Evolutionary conservation across 2,113 vertebrate species (phyloP), one percentile per base, ranked within the genome.

Genomic region (Saccopteryx bilineata): DNA sequence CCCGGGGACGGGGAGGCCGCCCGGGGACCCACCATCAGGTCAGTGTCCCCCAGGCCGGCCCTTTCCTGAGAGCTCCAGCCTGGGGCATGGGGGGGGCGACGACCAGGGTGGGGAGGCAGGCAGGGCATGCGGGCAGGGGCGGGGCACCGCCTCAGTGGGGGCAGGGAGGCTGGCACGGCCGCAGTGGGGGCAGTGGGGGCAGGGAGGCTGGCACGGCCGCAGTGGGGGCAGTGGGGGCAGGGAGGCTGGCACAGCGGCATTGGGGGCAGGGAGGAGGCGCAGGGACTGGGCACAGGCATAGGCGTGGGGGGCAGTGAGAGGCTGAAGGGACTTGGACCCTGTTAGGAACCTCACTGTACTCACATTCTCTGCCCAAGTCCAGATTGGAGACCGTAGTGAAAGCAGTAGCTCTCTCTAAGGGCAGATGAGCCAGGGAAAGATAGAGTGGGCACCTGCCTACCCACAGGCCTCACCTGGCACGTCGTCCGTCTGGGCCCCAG

Each of bases 11-110:
- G 98, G 31, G 98, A 98, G 83, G 97, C 97, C 0, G 63, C 54
- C 26, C 96, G 87, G 87, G 96, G 96, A 28, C 98, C 99, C 2
- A 99, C 98, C 39, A 99, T 99, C 97, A 99, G 99, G 99, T 99
- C 75, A 78, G 75, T 52, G 28, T 17, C 8, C 0, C 46, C 1
- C 9, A 21, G 24, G 15, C 33, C 23, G 24, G 63, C 68, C 58
- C 13, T 81, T 46, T 52, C 39, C 24, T 21, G 52, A 66, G 33
- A 28, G n/a, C n/a, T 26, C 33, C 75, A 91, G 33, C 15, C 48
- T n/a, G 18, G 31, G 65, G 56, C 10, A 28, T n/a, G 46, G 39
- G 58, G 33, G 10, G 54, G n/a, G n/a, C n/a, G n/a, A n/a, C n/a
- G n/a, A 5, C 21, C 1, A 0, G 21, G 13, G 31, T 7, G 4